Evolutionary conservation across 2,888 invertebrate genomes (phyloP), one percentile per base, ranked within the genome.

Genomic region (Lithophane ornitopus): DNA sequence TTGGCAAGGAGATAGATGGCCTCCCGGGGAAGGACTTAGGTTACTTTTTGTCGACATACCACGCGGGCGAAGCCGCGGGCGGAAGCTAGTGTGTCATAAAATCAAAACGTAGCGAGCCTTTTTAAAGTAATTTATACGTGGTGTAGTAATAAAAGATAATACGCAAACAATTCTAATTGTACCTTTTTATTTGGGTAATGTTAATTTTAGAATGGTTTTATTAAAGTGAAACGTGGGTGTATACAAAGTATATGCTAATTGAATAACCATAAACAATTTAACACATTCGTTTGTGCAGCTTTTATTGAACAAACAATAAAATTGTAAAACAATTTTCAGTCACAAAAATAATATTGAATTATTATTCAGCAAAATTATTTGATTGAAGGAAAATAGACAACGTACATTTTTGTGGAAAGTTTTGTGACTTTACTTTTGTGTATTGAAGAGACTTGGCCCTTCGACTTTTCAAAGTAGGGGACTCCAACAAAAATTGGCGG

Each of bases 401-500:
- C 9, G 14, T 28, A 44, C n/a, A 14, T 12, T 34, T 62, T 44
- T 26, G 16, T 19, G 28, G 11, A 52, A 63, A 54, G 54, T 56
- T 66, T 46, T 44, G 14, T 19, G 14, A 11, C 41, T 11, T 44
- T 14, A 14, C 44, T 46, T 34, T 34, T 34, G 6, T 34, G 34
- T 34, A 34, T 34, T 34, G 34, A 7, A 39, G 41, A 26, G 8
- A 14, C 41, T 22, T 49, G 41, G 12, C n/a, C 3, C 22, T 39
- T 84, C 81, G 76, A 75, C 11, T 52, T 74, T 16, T 41, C 11
- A n/a, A 83, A 81, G 88, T 88, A 88, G 67, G 78, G 83, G 81
- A 39, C 22, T 58, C 28, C 41, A 65, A 80, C 83, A 79, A 85
- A 87, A 88, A 88, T 88, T 89, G 87, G 77, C 85, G 85, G 88